Evolutionary conservation across 2,797 vertebrate species (phyloP), one percentile per base, ranked within the genome.

Genomic region (Notamacropus eugenii): DNA sequence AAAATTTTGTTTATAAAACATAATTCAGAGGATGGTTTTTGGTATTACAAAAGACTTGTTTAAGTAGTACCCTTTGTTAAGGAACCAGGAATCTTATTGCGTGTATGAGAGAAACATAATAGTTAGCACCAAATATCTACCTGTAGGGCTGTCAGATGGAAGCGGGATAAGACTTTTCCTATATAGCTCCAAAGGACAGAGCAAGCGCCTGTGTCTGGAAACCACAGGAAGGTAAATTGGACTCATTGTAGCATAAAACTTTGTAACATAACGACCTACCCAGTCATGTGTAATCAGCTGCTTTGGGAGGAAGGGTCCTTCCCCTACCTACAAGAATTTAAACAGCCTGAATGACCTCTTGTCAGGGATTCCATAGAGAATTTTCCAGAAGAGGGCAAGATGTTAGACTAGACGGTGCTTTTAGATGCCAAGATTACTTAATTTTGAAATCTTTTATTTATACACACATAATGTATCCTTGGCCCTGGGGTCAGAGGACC

Each of bases 11-110:
- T 92, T 97, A 90, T 87, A 62, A 96, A 57, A 93, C 92, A 74
- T 90, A 94, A 95, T 92, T 92, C 92, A 95, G n/a, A 59, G 95
- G 22, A 55, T 93, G 58, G 93, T 95, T 91, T 62, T 96, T 57
- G 94, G 40, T 97, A n/a, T 90, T 95, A 95, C 90, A 95, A 58
- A 56, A 94, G 93, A 95, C 27, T 92, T 94, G 93, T 96, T 14
- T 91, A 93, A 90, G 94, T 52, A 93, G 3, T 19, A 74, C 94
- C 27, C 11, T 31, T 97, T 95, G 19, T 50, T 46, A 87, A 87
- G 40, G 13, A 87, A 46, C n/a, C 22, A 27, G 22, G 22, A 10
- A 27, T 87, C 40, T 87, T 87, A 12, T 87, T 27, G 40, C 74
- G 50, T 87, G 24, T 87, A 22, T 87, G 74, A 50, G 40, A 87